A percentile compares a stretch with the other conserved stretches of the same genome.
Conservation (phyloP, 1,140 invertebrate species). For the Lamellibrachia luymesi region DNA sequence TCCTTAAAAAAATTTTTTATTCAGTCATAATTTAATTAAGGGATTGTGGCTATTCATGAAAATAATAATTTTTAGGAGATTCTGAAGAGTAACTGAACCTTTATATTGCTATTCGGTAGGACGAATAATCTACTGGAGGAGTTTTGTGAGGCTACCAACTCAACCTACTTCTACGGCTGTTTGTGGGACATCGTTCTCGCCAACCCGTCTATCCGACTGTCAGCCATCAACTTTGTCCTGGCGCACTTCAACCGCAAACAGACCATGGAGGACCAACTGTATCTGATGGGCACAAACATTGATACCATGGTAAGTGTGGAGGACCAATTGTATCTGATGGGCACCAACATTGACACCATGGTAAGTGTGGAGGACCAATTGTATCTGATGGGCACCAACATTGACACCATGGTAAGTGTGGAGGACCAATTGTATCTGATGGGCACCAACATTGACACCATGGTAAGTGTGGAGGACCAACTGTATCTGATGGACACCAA, state of each 20-base stretch:
- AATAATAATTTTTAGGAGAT: neutral
- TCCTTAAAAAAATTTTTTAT: too few species aligned
- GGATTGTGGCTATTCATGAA: neutral
- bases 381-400: too few species aligned
- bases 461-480: too few species aligned
- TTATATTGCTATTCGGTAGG: slow-evolving; percentile 51
- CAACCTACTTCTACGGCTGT: slow-evolving; percentile 80
- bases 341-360: too few species aligned
- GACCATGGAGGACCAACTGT: slow-evolving; percentile 80
- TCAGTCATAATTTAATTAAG: neutral
- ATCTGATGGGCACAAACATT: slow-evolving; percentile 82
- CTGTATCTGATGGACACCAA: too few species aligned
- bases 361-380: too few species aligned
- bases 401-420: too few species aligned
- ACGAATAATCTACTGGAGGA: slow-evolving; percentile 76
- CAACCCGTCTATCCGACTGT: slow-evolving; percentile 79
- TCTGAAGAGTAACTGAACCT: neutral
- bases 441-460: too few species aligned
- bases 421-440: too few species aligned
- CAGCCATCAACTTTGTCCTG: slow-evolving; percentile 79
- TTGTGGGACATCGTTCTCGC: slow-evolving; percentile 81
- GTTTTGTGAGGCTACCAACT: slow-evolving; percentile 77
- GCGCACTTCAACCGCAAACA: slow-evolving; percentile 80
- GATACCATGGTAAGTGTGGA: slow-evolving; percentile 72
- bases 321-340: neutral